Base-by-base conservation (phyloP, 2,113 vertebrate genomes). In the Callionymus lyra region DNA sequence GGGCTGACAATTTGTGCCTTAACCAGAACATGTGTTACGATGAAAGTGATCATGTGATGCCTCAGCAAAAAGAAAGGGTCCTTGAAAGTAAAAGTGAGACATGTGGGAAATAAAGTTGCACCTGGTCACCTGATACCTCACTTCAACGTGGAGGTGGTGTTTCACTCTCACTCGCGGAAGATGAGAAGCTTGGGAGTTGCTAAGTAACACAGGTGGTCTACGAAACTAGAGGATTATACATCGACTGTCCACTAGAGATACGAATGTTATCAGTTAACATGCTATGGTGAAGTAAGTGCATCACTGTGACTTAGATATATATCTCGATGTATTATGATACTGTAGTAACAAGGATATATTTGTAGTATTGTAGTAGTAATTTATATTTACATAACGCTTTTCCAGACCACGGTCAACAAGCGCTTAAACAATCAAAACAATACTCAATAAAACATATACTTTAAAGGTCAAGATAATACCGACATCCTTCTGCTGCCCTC, bases 101-200 rank as follows among this genome's bases (percentile, higher is more conserved):
- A 33, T 2, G 34, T 52, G 50, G 50, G 54, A 34, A 50, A 8
- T 21, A 6, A 34, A 16, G 54, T 70, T 66, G 44, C 51, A 50
- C 19, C 9, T 42, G 2, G 38, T 56, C 42, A 59, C 51, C 44
- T 41, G 51, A 67, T 60, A 35, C 13, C 32, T 37, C 2, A 37
- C 52, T 14, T 38, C 8, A 16, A 34, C 32, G 39, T 35, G 38
- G 52, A 18, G 37, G 34, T 44, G 42, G 16, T 43, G 16, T 47
- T 50, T 70, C 38, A 74, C 70, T 70, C 70, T 76, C 77, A 31
- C 19, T 68, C 71, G 50, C 59, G 47, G 38, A 56, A 37, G 40
- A 50, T 62, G 2, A 43, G 34, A 21, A 53, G 45, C 43, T 35
- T 3, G 39, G 53, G 41, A 45, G 34, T 35, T 80, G 65, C 76